Evolutionary conservation across 2,888 invertebrate species (phyloP), one percentile per base, ranked within the genome.

Genomic region (Ptychoptera contaminata): DNA sequence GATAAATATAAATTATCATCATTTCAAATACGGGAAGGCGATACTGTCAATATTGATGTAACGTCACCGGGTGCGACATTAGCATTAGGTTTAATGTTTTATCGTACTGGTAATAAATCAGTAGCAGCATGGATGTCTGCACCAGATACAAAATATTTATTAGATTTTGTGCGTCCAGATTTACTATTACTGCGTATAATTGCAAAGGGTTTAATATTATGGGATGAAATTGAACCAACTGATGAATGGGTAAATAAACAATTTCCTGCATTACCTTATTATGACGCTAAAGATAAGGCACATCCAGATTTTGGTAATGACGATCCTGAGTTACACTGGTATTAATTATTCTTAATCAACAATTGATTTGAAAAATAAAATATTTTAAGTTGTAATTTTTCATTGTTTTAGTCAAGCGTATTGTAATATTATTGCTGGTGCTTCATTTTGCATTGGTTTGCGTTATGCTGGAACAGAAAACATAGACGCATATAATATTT

Each of bases 61-160:
- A 96, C 94, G 2, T 83, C 92, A 1, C 93, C 96, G 0, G 94
- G 94, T 1, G 94, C 97, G 1, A 93, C 93, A 0, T 69, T 96
- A 31, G 96, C 97, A 0, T 69, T 98, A 4, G 96, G 94, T 0
- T 74, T 97, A 54, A 83, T 94, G 74, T 96, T 86, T 69, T 77
- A 93, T 59, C 79, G 82, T 49, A 83, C 86, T 2, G 77, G 78
- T 46, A 87, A 86, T 67, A 73, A 76, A 49, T 83, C 91, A 2
- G 82, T 93, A 2, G 91, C 92, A 4, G 77, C 82, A 51, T 92
- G 92, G 91, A 81, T 97, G 73, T 71, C 76, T 38, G 84, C 91
- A 1, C 94, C 96, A 0, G 76, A 80, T 53, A 93, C 94, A 0
- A 83, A 90, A 49, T 90, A 88, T 63, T 70, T 91, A 47, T 69